These are phyloP conservation scores for Grantiella picta DNA, from an alignment of 2,113 vertebrate species.

Conservation along the genomic window DNA sequence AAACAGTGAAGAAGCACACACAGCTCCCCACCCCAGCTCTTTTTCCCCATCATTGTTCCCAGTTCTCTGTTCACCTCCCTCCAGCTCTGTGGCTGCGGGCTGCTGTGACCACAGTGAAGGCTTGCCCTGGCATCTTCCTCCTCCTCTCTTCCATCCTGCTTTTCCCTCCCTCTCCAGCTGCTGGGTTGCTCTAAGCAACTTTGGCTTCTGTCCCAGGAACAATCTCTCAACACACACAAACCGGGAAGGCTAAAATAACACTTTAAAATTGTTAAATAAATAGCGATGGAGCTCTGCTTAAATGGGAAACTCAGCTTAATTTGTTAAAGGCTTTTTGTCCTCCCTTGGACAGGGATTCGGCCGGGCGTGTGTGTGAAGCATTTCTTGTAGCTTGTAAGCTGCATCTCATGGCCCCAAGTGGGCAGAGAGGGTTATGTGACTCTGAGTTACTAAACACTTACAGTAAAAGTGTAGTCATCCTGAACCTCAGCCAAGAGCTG, in stretches of 20 bases:
- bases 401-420: conserved; percentile 12
- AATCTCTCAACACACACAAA: conserved; percentile 29
- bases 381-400: conserved; percentile 10
- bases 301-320: background rate
- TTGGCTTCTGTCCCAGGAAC: conserved; percentile 43
- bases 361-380: background rate
- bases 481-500: conserved; percentile 47
- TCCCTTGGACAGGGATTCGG: background rate
- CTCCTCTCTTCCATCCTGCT: background rate
- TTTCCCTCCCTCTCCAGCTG: background rate
- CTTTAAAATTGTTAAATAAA: conserved; percentile 58
- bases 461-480: conserved; percentile 69
- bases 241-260: conserved; percentile 41
- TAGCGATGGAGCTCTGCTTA: background rate
- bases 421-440: conserved; percentile 25
- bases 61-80: background rate
- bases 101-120: background rate
- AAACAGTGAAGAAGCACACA: fast-evolving
- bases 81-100: background rate
- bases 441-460: conserved; percentile 63
- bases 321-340: conserved; percentile 9
- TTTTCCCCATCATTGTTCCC: background rate
- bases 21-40: background rate
- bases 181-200: background rate
- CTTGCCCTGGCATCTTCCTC: background rate